phyloP scores from a whole-genome alignment of 1,140 invertebrate species.

The Bombus pascuorum region DNA sequence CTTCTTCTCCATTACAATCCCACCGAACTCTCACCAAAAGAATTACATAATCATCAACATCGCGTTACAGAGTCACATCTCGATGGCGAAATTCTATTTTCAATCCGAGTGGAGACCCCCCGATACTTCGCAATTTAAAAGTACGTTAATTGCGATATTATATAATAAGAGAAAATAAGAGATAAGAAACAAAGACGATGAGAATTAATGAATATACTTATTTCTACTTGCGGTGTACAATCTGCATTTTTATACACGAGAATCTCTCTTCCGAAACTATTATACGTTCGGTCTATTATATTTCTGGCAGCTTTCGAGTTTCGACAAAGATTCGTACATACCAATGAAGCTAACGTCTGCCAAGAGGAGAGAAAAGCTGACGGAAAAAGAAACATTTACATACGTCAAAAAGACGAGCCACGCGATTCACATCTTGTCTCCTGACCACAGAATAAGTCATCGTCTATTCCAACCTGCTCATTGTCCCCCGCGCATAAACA shows the following conservation, averaged over 20 bases:
- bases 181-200: too few relatives aligned
- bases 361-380: background rate
- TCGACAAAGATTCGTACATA: too few relatives aligned
- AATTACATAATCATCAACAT: slow-evolving; percentile 7
- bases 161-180: background rate
- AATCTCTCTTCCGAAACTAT: too few relatives aligned
- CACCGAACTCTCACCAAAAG: background rate
- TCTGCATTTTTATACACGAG: too few relatives aligned
- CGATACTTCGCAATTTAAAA: slow-evolving; percentile 13
- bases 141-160: slow-evolving; percentile 7
- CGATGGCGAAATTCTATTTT: slow-evolving; percentile 7
- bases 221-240: too few relatives aligned
- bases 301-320: too few relatives aligned
- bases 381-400: background rate
- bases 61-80: background rate
- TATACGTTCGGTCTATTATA: too few relatives aligned
- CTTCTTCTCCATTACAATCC: slow-evolving; percentile 5
- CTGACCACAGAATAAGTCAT: slow-evolving; percentile 31
- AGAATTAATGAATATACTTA: background rate
- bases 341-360: background rate
- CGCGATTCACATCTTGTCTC: background rate
- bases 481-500: slow-evolving; percentile 44
- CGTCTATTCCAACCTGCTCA: background rate
- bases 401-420: background rate
- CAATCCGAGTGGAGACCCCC: background rate